Evolutionary conservation across 2,888 invertebrate genomes (phyloP), one percentile per base, ranked within the genome.

Genomic region (Dasysyrphus albostriatus): DNA sequence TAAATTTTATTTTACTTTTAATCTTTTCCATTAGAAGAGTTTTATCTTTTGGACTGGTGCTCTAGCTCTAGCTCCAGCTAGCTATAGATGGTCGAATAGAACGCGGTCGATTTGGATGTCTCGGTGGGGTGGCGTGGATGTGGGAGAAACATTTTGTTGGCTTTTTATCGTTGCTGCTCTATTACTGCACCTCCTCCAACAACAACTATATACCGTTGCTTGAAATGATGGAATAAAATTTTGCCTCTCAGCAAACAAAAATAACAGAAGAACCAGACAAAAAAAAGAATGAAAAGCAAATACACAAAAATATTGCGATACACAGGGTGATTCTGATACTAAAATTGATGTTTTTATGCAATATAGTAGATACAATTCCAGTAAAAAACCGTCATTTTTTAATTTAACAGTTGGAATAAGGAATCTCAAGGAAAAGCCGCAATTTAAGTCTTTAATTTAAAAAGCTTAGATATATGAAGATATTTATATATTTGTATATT

Each of bases 1-100:
- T 85, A 77, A 77, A 58, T 85, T 85, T 82, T 85, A 77, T 82
- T 85, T 85, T 73, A 63, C 74, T 77, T 82, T 87, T 82, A 87
- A 87, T 87, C 85, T 82, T 74, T 87, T 82, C 74, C 82, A 82
- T 82, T 82, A 82, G 85, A 82, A 73, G 77, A 70, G 75, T 75
- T 79, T 79, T 79, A 84, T 84, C 83, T 67, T 67, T 16, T 14
- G 49, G 32, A 24, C 32, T 58, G 54, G 39, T 63, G 54, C 6
- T 42, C 5, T 56, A 49, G 14, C 49, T 37, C 1, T 24, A 24
- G 16, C n/a, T 49, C 44, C 56, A 39, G 65, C 65, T 34, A 12
- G 32, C 9, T n/a, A 44, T n/a, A 42, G 49, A 70, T 79, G 37
- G 69, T 39, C 58, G 59, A 54, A 54, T 44, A 37, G 34, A 49